A percentile compares a stretch with the other conserved stretches of the same genome.
Conservation (phyloP, 1,140 invertebrate species). For the Scaptomyza hsui region DNA sequence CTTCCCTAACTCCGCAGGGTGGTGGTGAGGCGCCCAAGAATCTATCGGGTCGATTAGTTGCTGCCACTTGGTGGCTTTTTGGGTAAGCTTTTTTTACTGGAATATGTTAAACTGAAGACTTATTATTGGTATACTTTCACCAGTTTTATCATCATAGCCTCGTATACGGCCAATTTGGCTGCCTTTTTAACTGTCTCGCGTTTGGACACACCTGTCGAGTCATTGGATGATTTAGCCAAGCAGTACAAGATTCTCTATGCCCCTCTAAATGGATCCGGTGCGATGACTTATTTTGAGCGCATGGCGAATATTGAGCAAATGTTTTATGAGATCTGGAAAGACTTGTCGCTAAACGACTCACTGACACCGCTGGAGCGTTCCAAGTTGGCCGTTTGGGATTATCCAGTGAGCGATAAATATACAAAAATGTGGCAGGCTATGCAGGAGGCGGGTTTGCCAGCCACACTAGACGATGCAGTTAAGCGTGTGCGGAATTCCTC, state of each 20-base stretch:
- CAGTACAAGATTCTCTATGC: constrained; percentile 98
- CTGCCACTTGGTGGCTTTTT: constrained; percentile 99
- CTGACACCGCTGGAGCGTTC: constrained; percentile 94
- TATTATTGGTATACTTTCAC: constrained; percentile 29
- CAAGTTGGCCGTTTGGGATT: constrained; percentile 98
- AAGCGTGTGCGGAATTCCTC: constrained; percentile 90
- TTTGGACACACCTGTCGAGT: constrained; percentile 96
- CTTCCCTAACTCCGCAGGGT: constrained; percentile 95
- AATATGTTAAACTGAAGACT: background rate
- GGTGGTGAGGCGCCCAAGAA: constrained; percentile 97
- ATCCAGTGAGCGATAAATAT: constrained; percentile 98
- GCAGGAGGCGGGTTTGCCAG: constrained; percentile 94
- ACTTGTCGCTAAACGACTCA: constrained; percentile 97
- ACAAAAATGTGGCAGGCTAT: constrained; percentile 99
- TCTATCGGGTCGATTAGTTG: constrained; percentile 95
- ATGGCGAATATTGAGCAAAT: constrained; percentile 97
- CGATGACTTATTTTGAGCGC: constrained; percentile 96
- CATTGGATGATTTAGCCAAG: constrained; percentile 95
- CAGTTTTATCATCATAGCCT: constrained; percentile 97
- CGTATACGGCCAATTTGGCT: constrained; percentile 98
- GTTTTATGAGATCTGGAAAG: constrained; percentile 99
- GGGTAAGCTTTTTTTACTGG: constrained; percentile 84
- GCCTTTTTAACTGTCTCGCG: constrained; percentile 97
- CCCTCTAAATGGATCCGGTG: constrained; percentile 90
- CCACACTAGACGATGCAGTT: constrained; percentile 90